Evolutionary conservation across 2,797 vertebrate species (phyloP), one percentile per base, ranked within the genome.

Genomic region (Phoebastria nigripes): DNA sequence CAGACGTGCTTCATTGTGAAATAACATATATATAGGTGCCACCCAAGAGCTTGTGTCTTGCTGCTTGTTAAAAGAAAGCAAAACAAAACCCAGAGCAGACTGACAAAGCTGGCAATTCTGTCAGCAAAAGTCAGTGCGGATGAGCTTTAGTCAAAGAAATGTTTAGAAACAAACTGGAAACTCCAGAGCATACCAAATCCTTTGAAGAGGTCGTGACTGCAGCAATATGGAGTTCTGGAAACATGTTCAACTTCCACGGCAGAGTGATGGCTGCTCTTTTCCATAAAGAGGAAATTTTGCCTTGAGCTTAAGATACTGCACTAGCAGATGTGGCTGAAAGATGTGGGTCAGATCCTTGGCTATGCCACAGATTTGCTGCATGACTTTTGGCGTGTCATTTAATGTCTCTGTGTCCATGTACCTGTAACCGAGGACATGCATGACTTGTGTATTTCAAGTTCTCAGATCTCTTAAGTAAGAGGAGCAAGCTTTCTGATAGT

Each of bases 161-260:
- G 72, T 70, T 95, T 92, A 80, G 90, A 94, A 94, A 91, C 87
- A 94, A 96, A 93, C 74, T 73, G 66, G 86, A 84, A 91, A 61
- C 66, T 91, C 62, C 62, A 0, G 83, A 93, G 61, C 41, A 14
- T 72, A 96, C 58, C 73, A 93, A 89, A 93, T 92, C 65, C 79
- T 92, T 94, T 82, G 79, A 95, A 89, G 93, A 82, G 89, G 94
- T 95, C 56, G 0, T 77, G 72, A 92, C 87, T 94, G 74, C 83
- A 86, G 79, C 95, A 94, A 93, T 93, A 89, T 94, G 89, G 91
- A 94, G 84, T 71, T 96, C 82, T 95, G 82, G 87, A 94, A 95
- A 61, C 70, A 37, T 0, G 1, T 82, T 94, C 44, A 19, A 25
- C 70, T 94, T 66, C 85, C 44, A 2, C 4, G 0, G 61, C 78